Evolutionary conservation across 2,113 vertebrate species (phyloP).

Genomic region (Etia nguti): DNA sequence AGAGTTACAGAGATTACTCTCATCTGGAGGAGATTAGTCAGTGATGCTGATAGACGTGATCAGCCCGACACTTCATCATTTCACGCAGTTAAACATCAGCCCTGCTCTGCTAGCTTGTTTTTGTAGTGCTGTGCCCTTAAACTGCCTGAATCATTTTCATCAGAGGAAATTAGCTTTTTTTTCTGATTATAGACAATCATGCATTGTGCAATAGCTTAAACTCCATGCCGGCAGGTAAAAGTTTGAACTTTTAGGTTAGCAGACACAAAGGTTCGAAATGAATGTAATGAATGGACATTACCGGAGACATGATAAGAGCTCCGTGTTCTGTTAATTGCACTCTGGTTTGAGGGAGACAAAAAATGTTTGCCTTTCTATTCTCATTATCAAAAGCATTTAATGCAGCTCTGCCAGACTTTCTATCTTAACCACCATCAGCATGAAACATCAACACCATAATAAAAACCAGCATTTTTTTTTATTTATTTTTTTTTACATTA

Average conservation of each 20-base stretch:
- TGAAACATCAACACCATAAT: slow-evolving; percentile 31
- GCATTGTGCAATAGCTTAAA: not conserved
- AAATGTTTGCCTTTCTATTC: slow-evolving; percentile 46
- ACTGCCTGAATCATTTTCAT: slow-evolving; percentile 35
- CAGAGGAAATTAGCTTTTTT: slow-evolving; percentile 28
- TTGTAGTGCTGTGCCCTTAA: not conserved
- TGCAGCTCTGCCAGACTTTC: slow-evolving; percentile 46
- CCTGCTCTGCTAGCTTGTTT: slow-evolving; percentile 7
- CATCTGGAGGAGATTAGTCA: slow-evolving; percentile 79
- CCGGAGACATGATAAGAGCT: slow-evolving; percentile 18
- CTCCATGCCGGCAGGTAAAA: not conserved
- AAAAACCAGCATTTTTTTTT: not conserved
- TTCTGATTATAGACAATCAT: slow-evolving; percentile 33
- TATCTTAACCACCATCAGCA: slow-evolving; percentile 43
- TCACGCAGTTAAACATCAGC: slow-evolving; percentile 2
- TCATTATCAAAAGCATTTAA: slow-evolving; percentile 30
- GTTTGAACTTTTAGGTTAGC: slow-evolving; percentile 6
- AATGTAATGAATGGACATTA: slow-evolving; percentile 47
- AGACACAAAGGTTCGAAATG: slow-evolving; percentile 11
- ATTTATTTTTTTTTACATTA: slow-evolving; percentile 22
- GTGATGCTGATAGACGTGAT: slow-evolving; percentile 43
- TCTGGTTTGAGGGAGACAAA: not conserved
- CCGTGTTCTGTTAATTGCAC: slow-evolving; percentile 4
- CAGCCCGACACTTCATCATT: slow-evolving; percentile 45
- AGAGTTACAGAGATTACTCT: slow-evolving; percentile 57